Evolutionary conservation across 1,140 invertebrate genomes (phyloP), one percentile per base, ranked within the genome.

Genomic region (Drosophila pachea): DNA sequence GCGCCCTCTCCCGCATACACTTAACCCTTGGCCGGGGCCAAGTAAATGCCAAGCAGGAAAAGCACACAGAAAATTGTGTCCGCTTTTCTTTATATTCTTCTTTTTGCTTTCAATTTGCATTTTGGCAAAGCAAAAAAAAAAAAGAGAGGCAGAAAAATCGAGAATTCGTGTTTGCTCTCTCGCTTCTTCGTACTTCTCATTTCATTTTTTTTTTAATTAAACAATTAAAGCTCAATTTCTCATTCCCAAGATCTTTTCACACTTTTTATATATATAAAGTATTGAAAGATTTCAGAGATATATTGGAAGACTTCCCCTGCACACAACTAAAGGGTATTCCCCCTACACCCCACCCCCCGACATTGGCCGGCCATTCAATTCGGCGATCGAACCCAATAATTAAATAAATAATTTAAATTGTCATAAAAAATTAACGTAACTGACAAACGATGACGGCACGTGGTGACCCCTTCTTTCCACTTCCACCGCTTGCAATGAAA

Each of bases 131-230:
- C 48, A 40, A n/a, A n/a, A n/a, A n/a, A n/a, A n/a, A n/a, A n/a
- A n/a, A n/a, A 71, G 71, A 63, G 61, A 35, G 12, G 6, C 16
- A 59, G 29, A 47, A 22, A 22, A 22, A 22, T 22, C 22, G 22
- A 29, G 22, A 43, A 55, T 29, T 60, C 33, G 11, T 12, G 22
- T 50, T n/a, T 54, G 59, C 14, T 43, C 9, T 40, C 43, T 22
- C 22, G 8, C 52, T 7, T 43, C 14, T 74, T 50, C 64, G 56
- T 67, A 78, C 22, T 22, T 22, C 22, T 22, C 22, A 74, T 74
- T 61, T 71, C 72, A 65, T 64, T 72, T 78, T 74, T 78, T 68
- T 78, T 74, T 78, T 78, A 72, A 43, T 50, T 63, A 68, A 53
- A 74, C 53, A 61, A 45, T 7, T 32, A 22, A 33, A 49, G 33